These are phyloP conservation scores for Papilio dardanus DNA, from an alignment of 1,140 invertebrate genomes.

Conservation along the genomic window DNA sequence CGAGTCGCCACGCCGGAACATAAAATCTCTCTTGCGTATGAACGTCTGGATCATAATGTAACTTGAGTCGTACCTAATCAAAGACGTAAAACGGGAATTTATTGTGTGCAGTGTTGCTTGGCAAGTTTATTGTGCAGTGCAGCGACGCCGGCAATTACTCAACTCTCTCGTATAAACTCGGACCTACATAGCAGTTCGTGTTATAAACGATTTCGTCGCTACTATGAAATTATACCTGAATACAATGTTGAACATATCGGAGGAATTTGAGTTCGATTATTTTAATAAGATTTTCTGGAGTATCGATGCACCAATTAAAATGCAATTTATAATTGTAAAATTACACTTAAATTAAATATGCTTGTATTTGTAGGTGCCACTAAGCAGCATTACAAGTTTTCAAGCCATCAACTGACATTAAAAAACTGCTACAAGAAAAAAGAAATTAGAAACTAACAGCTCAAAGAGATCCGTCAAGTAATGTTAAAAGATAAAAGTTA, in stretches of 20 bases:
- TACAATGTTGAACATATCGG: conserved; percentile 41
- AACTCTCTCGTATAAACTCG: conserved; percentile 63
- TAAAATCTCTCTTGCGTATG: conserved; percentile 60
- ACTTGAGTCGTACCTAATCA: conserved; percentile 75
- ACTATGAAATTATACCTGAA: conserved; percentile 44
- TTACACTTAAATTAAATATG: background rate
- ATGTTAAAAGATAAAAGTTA: conserved; percentile 52
- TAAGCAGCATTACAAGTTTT: background rate
- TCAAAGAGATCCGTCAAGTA: conserved; percentile 60
- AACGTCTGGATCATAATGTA: conserved; percentile 64
- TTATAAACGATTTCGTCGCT: conserved; percentile 44
- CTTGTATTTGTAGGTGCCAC: background rate
- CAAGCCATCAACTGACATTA: background rate
- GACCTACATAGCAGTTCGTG: conserved; percentile 48
- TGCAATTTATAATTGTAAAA: background rate
- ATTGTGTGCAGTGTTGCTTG: conserved; percentile 75
- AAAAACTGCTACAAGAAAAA: conserved; percentile 30
- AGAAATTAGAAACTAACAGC: conserved; percentile 57
- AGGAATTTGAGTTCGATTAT: background rate
- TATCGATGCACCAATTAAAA: conserved; percentile 8
- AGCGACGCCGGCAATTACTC: conserved; percentile 77
- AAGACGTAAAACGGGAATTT: conserved; percentile 77
- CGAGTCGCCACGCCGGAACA: conserved; percentile 48
- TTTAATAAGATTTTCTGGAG: background rate
- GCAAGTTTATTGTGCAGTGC: conserved; percentile 75